Evolutionary conservation across 2,113 vertebrate genomes (phyloP), one percentile per base, ranked within the genome.

Genomic region (Ornithorhynchus anatinus): DNA sequence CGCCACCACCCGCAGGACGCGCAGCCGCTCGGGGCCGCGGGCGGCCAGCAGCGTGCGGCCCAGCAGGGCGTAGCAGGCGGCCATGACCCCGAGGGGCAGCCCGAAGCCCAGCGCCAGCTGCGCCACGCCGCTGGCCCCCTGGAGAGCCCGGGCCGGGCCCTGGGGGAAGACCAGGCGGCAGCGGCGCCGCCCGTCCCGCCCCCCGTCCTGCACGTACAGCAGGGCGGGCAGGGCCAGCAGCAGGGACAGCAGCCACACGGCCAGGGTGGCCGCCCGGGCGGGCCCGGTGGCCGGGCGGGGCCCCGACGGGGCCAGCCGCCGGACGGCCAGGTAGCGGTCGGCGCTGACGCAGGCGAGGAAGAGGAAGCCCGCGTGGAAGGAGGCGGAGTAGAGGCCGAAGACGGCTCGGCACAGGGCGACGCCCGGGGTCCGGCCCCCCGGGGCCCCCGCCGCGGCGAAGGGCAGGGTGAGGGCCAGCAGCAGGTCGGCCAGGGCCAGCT

Each of bases 291-390:
- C 86, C 7, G 69, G 75, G 0, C 70, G 79, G 27, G 90, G 93
- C 31, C 89, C 88, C 0, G 84, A 19, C 0, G 92, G 85, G 2
- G 94, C 88, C 19, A 85, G 88, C 58, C 8, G 72, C 0, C 92
- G 93, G 1, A 99, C 96, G 77, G 92, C 93, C 79, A 96, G 57
- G 11, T 97, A 98, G 80, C 97, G 96, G 68, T 99, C 96, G 0
- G 95, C 67, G 1, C 96, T 97, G 84, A 99, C 95, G 82, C 94
- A 95, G 17, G 95, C 96, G 31, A 99, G 89, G 82, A 98, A 94
- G 69, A 98, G 71, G 75, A 98, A 93, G 10, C 97, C 96, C 0
- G 95, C 94, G 53, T 97, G 95, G 19, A 95, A 97, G 80, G 96
- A 98, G 72, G 97, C 87, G 1, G 94, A 88, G 0, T 96, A 93